Evolutionary conservation across 37 sponge, comb jelly and placozoan genomes (phyloP).

Genomic region (Cliona cf. orientalis): DNA sequence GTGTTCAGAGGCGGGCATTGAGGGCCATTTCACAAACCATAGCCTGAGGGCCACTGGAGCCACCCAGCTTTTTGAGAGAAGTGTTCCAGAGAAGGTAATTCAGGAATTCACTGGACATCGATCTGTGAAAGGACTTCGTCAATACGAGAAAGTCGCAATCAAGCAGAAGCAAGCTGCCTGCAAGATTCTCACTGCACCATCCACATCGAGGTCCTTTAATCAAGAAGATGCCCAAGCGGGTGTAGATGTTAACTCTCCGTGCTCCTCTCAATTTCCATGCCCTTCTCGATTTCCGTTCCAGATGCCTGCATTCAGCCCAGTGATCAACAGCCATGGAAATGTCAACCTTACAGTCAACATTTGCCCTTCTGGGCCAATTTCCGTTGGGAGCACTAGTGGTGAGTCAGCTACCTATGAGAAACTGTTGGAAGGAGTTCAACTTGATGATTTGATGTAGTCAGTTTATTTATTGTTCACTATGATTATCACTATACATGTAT

Average conservation of each 20-base stretch:
- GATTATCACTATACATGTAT: too few relatives aligned
- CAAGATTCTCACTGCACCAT: background rate
- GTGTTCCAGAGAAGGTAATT: background rate
- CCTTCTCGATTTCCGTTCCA: too few relatives aligned
- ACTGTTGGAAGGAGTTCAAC: background rate
- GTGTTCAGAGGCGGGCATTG: background rate
- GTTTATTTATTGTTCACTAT: too few relatives aligned
- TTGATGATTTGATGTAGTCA: background rate
- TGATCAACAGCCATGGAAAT: background rate
- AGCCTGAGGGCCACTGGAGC: background rate
- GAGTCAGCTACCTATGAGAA: background rate
- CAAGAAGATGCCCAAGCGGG: too few relatives aligned
- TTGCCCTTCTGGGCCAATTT: background rate
- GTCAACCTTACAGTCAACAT: background rate
- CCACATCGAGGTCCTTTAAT: too few relatives aligned
- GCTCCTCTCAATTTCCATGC: too few relatives aligned
- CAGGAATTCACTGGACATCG: background rate
- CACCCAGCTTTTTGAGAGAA: background rate
- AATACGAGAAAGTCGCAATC: background rate
- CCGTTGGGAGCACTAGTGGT: background rate
- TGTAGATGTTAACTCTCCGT: too few relatives aligned
- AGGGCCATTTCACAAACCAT: background rate
- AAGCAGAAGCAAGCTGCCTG: background rate
- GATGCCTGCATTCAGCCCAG: background rate
- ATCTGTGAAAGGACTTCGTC: background rate